Conservation (phyloP, 2,113 vertebrate genomes). For the Cynocephalus volans region DNA sequence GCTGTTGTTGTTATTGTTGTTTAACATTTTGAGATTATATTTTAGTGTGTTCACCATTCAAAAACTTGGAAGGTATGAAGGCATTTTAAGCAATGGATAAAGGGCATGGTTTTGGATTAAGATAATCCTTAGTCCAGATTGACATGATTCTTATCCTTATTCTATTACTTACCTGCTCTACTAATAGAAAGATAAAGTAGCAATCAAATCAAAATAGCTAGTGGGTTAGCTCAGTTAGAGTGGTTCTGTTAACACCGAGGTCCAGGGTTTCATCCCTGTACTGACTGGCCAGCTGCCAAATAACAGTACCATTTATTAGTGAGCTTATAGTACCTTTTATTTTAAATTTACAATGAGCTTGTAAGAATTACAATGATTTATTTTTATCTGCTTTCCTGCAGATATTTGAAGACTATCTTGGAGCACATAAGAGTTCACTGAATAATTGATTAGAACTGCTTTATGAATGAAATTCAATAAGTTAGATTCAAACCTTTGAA, state of each 20-base stretch:
- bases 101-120: neutral
- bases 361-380: constrained; percentile 31
- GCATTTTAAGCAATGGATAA: neutral
- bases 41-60: neutral
- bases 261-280: too few relatives aligned
- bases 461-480: neutral
- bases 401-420: neutral
- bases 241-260: too few relatives aligned
- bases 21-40: neutral
- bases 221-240: too few relatives aligned
- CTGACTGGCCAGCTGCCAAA: neutral
- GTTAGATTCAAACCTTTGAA: neutral
- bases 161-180: neutral
- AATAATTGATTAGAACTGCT: constrained; percentile 44
- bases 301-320: neutral
- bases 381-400: constrained; percentile 4
- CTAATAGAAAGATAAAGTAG: neutral
- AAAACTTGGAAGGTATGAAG: neutral
- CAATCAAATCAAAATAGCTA: neutral
- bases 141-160: neutral
- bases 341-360: constrained; percentile 45
- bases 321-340: neutral
- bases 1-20: neutral
- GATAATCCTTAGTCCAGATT: neutral
- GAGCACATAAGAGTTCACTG: neutral